Evolutionary conservation across 2,797 vertebrate genomes (phyloP).

Genomic region (Enteromius mattozi): DNA sequence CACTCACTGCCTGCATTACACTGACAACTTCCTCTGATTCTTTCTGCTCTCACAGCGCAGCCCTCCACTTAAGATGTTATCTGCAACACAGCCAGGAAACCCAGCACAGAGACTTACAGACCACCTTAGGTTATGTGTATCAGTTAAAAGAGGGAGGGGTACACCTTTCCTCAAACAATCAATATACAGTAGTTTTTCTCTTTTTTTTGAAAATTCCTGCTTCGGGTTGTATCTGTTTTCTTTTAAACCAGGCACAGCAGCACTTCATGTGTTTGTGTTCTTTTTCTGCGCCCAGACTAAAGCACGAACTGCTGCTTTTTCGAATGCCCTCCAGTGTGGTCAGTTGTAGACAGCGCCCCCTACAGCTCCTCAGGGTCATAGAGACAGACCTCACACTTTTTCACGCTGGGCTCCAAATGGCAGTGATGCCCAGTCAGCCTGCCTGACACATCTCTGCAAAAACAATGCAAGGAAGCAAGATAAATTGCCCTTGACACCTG

Average conservation of each 20-base stretch:
- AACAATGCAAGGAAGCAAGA: slow-evolving; percentile 43
- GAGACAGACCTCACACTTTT: slow-evolving; percentile 26
- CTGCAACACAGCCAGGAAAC: neutral
- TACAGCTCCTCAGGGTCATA: neutral
- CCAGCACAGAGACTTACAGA: neutral
- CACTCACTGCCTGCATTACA: slow-evolving; percentile 16
- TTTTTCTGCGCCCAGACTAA: neutral
- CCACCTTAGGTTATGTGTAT: neutral
- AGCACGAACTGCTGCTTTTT: neutral
- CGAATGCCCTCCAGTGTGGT: neutral
- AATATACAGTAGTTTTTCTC: neutral
- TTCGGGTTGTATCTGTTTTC: neutral
- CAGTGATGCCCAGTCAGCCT: slow-evolving; percentile 33
- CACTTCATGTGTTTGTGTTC: neutral
- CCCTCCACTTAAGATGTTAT: slow-evolving; percentile 17
- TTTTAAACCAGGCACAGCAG: neutral
- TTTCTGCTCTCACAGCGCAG: neutral
- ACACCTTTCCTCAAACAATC: neutral
- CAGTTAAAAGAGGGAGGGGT: neutral
- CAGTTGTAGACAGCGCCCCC: slow-evolving; percentile 10
- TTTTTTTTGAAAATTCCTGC: neutral
- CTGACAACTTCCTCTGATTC: slow-evolving; percentile 43
- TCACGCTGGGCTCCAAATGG: slow-evolving; percentile 28
- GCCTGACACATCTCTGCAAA: slow-evolving; percentile 44
- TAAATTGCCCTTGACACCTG: slow-evolving; percentile 55